Conservation (phyloP, 2,113 vertebrate genomes). For the Tauraco erythrolophus region DNA sequence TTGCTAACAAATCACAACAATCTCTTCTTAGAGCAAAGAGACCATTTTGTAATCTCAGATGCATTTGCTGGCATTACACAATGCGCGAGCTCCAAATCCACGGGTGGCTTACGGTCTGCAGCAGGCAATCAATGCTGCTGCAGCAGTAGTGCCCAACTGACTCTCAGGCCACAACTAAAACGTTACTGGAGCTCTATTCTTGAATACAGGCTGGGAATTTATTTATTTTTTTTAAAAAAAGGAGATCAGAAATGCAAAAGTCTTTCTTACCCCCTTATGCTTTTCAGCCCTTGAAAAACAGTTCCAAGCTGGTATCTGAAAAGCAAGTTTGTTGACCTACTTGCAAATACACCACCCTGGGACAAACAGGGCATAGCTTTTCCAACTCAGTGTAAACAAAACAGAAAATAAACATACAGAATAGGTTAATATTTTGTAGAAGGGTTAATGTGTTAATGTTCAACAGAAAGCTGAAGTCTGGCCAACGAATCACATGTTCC, state of each 20-base stretch:
- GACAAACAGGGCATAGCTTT: conserved; percentile 35
- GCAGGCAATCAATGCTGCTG: neutral
- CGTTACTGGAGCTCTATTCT: neutral
- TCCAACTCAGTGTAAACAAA: conserved; percentile 11
- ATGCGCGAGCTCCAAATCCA: conserved; percentile 22
- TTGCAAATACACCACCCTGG: conserved; percentile 12
- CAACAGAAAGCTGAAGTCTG: conserved; percentile 19
- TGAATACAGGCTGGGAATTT: neutral
- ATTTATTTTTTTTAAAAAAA: neutral
- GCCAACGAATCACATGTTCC: conserved; percentile 25
- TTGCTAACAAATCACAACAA: conserved; percentile 16
- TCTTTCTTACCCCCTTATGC: neutral
- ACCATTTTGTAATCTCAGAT: conserved; percentile 39
- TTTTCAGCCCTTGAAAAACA: neutral
- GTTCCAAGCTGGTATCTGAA: neutral
- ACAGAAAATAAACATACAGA: conserved; percentile 19
- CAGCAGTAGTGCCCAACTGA: neutral
- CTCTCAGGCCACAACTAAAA: neutral
- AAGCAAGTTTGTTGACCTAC: conserved; percentile 12
- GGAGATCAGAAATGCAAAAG: neutral
- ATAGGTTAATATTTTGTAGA: conserved; percentile 49
- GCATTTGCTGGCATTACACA: conserved; percentile 30
- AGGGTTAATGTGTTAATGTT: conserved; percentile 42
- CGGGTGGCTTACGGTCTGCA: neutral
- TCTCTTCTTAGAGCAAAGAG: conserved; percentile 18